A percentile compares a stretch with the other conserved stretches of the same genome.
These are phyloP conservation scores for Cydia pomonella DNA, from an alignment of 1,140 invertebrate genomes.

Conservation along the genomic window DNA sequence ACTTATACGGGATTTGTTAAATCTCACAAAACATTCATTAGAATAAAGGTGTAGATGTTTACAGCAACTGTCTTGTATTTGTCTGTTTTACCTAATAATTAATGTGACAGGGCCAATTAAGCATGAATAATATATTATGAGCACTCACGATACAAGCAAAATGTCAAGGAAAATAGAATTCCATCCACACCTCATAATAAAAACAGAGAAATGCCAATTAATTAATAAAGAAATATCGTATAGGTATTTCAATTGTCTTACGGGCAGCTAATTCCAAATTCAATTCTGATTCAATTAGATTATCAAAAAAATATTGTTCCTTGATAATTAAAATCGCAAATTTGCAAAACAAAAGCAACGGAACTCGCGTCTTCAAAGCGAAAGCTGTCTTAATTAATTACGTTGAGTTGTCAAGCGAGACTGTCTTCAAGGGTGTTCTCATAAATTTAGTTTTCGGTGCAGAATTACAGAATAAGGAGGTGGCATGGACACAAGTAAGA, in stretches of 20 bases:
- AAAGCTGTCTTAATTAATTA: slow-evolving; percentile 54
- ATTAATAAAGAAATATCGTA: too few species aligned
- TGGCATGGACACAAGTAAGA: background rate
- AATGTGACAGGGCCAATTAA: too few species aligned
- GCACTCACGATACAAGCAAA: too few species aligned
- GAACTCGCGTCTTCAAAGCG: slow-evolving; percentile 16
- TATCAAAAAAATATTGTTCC: slow-evolving; percentile 5
- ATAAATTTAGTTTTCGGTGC: slow-evolving; percentile 45
- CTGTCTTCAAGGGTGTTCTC: slow-evolving; percentile 47
- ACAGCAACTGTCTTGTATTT: too few species aligned
- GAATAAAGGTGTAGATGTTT: too few species aligned
- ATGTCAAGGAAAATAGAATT: too few species aligned
- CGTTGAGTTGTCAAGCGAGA: slow-evolving; percentile 50
- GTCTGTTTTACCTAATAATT: too few species aligned
- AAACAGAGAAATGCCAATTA: too few species aligned
- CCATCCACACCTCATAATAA: too few species aligned
- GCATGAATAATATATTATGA: too few species aligned
- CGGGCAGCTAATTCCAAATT: background rate
- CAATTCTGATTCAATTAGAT: slow-evolving; percentile 3
- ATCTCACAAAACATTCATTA: too few species aligned
- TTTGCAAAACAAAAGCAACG: slow-evolving; percentile 17
- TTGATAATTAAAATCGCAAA: slow-evolving; percentile 20
- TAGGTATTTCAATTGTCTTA: background rate
- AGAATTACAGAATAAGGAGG: slow-evolving; percentile 7
- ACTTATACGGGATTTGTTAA: background rate